These are phyloP conservation scores for Netelia melanura DNA, from an alignment of 2,888 invertebrate species.

Conservation along the genomic window DNA sequence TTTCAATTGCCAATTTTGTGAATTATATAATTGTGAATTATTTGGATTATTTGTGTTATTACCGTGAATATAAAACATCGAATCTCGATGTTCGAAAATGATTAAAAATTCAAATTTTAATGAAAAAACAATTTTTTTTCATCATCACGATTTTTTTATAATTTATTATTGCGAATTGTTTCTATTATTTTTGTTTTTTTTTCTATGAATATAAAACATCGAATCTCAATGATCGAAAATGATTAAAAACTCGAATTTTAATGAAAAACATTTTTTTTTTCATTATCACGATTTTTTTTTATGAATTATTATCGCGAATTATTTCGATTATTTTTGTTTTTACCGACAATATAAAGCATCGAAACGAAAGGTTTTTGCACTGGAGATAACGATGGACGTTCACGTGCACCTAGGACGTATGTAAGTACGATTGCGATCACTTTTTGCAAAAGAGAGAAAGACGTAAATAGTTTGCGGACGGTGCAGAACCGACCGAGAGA, in stretches of 20 bases:
- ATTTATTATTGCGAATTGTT: background rate
- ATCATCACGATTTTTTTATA: background rate
- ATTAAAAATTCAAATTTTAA: too few species aligned
- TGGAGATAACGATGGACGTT: background rate
- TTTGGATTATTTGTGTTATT: slow-evolving; percentile 2
- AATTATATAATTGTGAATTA: background rate
- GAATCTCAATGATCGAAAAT: too few species aligned
- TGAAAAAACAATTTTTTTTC: background rate
- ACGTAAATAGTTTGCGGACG: background rate
- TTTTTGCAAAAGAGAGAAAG: slow-evolving; percentile 8
- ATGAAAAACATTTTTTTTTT: background rate
- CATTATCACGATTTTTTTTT: background rate
- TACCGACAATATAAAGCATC: too few species aligned
- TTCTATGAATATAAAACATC: too few species aligned
- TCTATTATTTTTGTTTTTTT: background rate
- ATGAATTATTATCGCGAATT: background rate
- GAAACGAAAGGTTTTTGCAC: background rate
- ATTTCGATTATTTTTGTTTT: background rate
- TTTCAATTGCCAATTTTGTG: too few species aligned
- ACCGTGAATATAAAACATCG: background rate
- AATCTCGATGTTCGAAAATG: background rate
- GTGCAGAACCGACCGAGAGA: background rate
- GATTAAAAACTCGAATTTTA: too few species aligned
- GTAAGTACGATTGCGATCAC: slow-evolving; percentile 12
- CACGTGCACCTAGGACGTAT: background rate